Evolutionary conservation across 1,140 invertebrate genomes (phyloP).

Genomic region (Parasteatoda tepidariorum): DNA sequence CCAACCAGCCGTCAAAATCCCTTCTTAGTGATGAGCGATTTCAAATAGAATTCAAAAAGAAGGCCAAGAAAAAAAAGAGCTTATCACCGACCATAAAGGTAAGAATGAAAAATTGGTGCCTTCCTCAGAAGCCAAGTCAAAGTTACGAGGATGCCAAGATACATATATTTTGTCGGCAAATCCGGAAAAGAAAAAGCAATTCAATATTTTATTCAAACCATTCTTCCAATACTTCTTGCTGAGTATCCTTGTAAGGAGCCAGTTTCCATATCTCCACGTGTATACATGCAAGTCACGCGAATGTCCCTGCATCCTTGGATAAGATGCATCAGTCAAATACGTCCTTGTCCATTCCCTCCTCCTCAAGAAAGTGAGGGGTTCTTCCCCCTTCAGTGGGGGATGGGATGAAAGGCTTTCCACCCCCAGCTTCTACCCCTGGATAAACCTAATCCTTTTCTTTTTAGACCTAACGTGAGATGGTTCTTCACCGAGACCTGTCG

Average conservation of each 20-base stretch:
- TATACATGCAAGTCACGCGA: slow-evolving; percentile 42
- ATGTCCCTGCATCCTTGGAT: slow-evolving; percentile 14
- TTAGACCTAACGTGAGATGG: slow-evolving; percentile 49
- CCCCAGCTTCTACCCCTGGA: slow-evolving; percentile 16
- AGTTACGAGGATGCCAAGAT: background rate
- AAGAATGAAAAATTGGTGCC: slow-evolving; percentile 3
- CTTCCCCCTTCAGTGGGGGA: background rate
- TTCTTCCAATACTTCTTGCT: slow-evolving; percentile 14
- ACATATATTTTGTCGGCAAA: background rate
- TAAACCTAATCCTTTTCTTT: slow-evolving; percentile 58
- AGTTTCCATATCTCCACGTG: slow-evolving; percentile 47
- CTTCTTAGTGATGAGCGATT: background rate
- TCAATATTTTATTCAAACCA: slow-evolving; percentile 59
- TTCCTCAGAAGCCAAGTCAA: background rate
- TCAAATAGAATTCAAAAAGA: background rate
- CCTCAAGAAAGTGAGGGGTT: background rate
- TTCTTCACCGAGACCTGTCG: slow-evolving; percentile 48
- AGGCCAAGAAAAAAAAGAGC: too few relatives aligned
- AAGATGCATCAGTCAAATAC: slow-evolving; percentile 48
- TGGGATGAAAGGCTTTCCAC: too few relatives aligned
- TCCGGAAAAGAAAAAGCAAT: slow-evolving; percentile 18
- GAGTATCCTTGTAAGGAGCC: background rate
- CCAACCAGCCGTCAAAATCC: background rate
- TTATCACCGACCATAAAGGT: slow-evolving; percentile 8
- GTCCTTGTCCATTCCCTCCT: background rate